phyloP scores from a whole-genome alignment of 2,113 vertebrate genomes.

The Thryonomys swinderianus region DNA sequence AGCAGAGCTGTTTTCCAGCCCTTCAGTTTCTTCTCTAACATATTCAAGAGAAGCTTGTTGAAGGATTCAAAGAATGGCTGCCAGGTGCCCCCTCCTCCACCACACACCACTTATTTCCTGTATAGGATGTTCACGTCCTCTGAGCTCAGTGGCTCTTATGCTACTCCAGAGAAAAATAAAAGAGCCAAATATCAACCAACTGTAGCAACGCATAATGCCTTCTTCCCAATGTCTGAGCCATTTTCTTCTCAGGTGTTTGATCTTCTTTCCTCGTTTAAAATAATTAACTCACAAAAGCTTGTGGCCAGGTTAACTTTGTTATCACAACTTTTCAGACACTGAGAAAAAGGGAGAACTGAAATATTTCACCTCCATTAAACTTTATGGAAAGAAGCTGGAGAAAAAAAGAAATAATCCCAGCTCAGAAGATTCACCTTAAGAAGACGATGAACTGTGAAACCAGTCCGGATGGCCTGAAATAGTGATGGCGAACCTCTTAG shows the following conservation, averaged over 20 bases:
- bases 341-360: neutral
- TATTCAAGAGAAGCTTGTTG: constrained; percentile 55
- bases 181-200: constrained; percentile 23
- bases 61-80: constrained; percentile 48
- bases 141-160: constrained; percentile 59
- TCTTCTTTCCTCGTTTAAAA: constrained; percentile 58
- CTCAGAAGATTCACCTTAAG: neutral
- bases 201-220: neutral
- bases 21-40: constrained; percentile 1
- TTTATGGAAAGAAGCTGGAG: neutral
- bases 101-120: constrained; percentile 59
- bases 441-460: neutral
- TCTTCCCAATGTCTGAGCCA: constrained; percentile 23
- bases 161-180: constrained; percentile 62
- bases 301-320: constrained; percentile 53
- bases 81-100: neutral
- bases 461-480: neutral
- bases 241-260: constrained; percentile 60
- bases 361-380: neutral
- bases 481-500: neutral
- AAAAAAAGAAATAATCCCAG: neutral
- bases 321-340: constrained; percentile 53
- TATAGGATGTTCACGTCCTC: constrained; percentile 48
- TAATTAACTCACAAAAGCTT: constrained; percentile 50
- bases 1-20: constrained; percentile 39